Base-by-base conservation (phyloP, 2,888 invertebrate genomes). In the Nemotelus pantherinus region DNA sequence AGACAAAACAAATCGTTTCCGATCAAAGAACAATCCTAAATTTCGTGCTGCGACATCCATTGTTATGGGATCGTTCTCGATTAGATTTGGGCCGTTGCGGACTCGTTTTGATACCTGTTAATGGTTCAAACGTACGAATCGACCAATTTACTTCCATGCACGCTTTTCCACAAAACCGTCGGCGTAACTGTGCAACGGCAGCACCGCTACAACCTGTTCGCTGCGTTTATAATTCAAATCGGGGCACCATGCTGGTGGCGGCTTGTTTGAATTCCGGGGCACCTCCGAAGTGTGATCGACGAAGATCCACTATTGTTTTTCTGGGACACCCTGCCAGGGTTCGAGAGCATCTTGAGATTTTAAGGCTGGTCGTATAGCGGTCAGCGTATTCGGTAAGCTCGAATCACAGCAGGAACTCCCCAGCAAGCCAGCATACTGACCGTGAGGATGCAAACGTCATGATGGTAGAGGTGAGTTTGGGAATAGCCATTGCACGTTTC, bases 211-310 rank as follows among this genome's bases (percentile, higher is more conserved):
- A 74, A 60, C 60, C 74, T 60, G 74, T 45, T 3, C 48, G 48
- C 10, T 48, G 53, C 47, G 25, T 53, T 70, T 70, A 70, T 60
- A 74, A 74, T 74, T 60, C 48, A 60, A 74, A 74, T 74, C 74
- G 60, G 74, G 74, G 60, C 74, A 47, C 60, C 74, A 45, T 39
- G 48, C 74, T 74, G 74, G 39, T 60, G 39, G 74, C 74, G 74
- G 74, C 41, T 9, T 74, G 47, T 74, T 74, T 74, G 60, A 74
- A 53, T 60, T 55, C 48, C 25, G n/a, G 74, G 53, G 74, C 74
- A 60, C 74, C 74, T 60, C 47, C 74, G 39, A 74, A 60, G 74
- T 74, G 74, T 74, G 60, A 74, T 74, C 74, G 63, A 45, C 53
- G 41, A 50, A 57, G 45, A 72, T 72, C 45, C 71, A 72, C 44